phyloP scores from a whole-genome alignment of 1,140 invertebrate genomes.

The Macrosteles quadrilineatus region DNA sequence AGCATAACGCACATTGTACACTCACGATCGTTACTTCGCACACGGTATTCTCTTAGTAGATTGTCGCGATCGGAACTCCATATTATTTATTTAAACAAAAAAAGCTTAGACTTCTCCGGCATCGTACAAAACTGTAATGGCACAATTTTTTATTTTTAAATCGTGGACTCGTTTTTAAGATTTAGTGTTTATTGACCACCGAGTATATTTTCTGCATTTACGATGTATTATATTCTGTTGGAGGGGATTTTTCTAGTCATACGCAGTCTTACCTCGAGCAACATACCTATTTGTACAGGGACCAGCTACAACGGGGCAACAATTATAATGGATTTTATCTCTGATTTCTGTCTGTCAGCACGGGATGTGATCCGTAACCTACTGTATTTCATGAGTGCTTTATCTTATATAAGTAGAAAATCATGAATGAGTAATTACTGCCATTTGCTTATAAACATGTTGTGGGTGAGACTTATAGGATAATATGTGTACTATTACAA shows the following conservation, averaged over 20 bases:
- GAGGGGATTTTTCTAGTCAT: slow-evolving; percentile 22
- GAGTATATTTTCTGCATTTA: slow-evolving; percentile 12
- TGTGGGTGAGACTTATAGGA: slow-evolving; percentile 33
- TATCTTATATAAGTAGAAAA: slow-evolving; percentile 32
- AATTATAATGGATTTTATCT: slow-evolving; percentile 11
- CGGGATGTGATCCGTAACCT: slow-evolving; percentile 13
- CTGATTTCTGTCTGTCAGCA: slow-evolving; percentile 15
- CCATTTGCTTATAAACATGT: slow-evolving; percentile 34
- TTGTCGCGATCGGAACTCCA: neutral
- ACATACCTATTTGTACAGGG: slow-evolving; percentile 30
- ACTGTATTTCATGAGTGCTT: slow-evolving; percentile 30
- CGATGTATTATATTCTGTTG: slow-evolving; percentile 25
- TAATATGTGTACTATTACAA: slow-evolving; percentile 29
- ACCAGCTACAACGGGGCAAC: slow-evolving; percentile 26
- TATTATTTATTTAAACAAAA: neutral
- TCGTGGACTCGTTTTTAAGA: neutral
- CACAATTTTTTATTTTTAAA: neutral
- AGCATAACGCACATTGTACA: slow-evolving; percentile 8
- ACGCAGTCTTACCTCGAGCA: slow-evolving; percentile 21
- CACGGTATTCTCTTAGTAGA: slow-evolving; percentile 14
- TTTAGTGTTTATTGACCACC: slow-evolving; percentile 4
- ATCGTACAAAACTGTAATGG: slow-evolving; percentile 6
- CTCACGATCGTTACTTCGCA: neutral
- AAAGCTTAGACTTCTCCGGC: neutral
- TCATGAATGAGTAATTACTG: slow-evolving; percentile 34